Evolutionary conservation across 1,140 invertebrate species (phyloP).

Genomic region (Dreissena polymorpha): DNA sequence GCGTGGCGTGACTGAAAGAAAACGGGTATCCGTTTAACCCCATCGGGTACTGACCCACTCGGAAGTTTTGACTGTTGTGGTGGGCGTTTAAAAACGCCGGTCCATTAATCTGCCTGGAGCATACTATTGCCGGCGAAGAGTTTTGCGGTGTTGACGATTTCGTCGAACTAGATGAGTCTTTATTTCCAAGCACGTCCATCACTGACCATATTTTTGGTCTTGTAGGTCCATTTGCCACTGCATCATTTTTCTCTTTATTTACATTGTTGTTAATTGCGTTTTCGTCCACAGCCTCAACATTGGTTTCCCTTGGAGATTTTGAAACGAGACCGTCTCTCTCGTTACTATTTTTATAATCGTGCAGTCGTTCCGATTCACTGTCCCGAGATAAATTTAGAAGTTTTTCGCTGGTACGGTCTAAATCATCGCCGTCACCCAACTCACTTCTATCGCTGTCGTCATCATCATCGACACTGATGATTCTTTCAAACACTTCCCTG

Average conservation of each 20-base stretch:
- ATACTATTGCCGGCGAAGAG: slow-evolving; percentile 43
- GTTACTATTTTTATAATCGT: not conserved
- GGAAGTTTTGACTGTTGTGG: slow-evolving; percentile 30
- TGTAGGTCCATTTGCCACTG: not conserved
- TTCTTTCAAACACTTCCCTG: slow-evolving; percentile 43
- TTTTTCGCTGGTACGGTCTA: not conserved
- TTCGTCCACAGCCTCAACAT: too few relatives aligned
- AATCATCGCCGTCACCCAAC: slow-evolving; percentile 25
- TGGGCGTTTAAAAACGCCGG: slow-evolving; percentile 45
- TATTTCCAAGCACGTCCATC: slow-evolving; percentile 49
- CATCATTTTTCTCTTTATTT: too few relatives aligned
- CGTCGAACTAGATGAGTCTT: slow-evolving; percentile 16
- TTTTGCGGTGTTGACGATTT: slow-evolving; percentile 33
- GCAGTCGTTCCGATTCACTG: not conserved
- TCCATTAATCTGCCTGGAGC: slow-evolving; percentile 44
- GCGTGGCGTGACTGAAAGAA: slow-evolving; percentile 66
- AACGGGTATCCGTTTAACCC: slow-evolving; percentile 60
- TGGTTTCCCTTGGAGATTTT: too few relatives aligned
- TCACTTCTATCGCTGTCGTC: slow-evolving; percentile 17
- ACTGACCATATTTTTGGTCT: slow-evolving; percentile 55
- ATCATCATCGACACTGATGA: slow-evolving; percentile 54
- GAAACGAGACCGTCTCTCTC: not conserved
- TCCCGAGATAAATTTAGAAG: not conserved
- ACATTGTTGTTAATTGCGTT: too few relatives aligned
- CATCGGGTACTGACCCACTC: slow-evolving; percentile 33